Base-by-base conservation (phyloP, 1,140 invertebrate species). In the Chymomyza costata region DNA sequence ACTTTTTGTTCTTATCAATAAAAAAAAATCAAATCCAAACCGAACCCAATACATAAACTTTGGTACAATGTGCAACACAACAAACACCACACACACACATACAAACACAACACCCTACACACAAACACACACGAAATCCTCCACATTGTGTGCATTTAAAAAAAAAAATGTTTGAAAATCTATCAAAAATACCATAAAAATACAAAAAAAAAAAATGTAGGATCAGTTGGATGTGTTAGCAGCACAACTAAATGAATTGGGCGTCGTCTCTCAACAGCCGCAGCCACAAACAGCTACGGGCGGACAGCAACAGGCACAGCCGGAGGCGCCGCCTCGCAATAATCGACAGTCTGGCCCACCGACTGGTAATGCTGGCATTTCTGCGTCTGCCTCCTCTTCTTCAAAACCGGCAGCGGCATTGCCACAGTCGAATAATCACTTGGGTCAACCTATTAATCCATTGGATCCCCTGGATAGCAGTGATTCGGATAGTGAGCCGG, bases 191-290 rank as follows among this genome's bases (percentile, higher is more conserved):
- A 57, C 37, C 35, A 43, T 65, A 61, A 56, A 65, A 21, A 46
- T 45, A 57, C 50, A 60, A 50, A 40, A 66, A 62, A 52, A 6
- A 38, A 64, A 61, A 35, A 48, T 69, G 52, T 88, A 96, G 95
- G 95, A 97, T 64, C 71, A 76, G 87, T 90, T 97, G 87, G 95
- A 97, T 87, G 92, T 93, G 85, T 87, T 97, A 82, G 95, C 95
- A 60, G 95, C 94, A 83, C 95, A 97, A 87, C 89, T 97, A 74
- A 96, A 94, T 88, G 94, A 97, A 87, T 88, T 97, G 83, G 94
- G 93, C 73, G 91, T 94, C 81, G 91, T 94, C 82, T 88, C 87
- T 62, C 87, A 88, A 74, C 78, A 85, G 82, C 82, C 82, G 65
- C 82, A 84, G 63, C 80, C 83, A 39, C 76, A 83, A 53, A 82